phyloP scores from a whole-genome alignment of 1,140 invertebrate species.

The Pygmarrhopalites habei region DNA sequence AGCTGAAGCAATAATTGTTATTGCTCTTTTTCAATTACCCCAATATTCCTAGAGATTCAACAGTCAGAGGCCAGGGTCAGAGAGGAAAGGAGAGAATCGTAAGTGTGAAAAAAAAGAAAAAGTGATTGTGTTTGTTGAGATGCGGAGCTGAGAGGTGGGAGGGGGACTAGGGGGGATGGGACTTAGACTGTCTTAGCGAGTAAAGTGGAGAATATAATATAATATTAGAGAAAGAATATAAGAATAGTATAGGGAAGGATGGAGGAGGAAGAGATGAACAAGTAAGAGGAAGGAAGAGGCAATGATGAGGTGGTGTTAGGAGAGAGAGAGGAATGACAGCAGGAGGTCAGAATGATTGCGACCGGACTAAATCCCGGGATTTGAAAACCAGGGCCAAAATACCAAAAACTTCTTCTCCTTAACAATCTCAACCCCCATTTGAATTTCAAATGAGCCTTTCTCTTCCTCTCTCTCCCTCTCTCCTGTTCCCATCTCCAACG shows the following conservation, averaged over 20 bases:
- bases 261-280: conserved; percentile 7
- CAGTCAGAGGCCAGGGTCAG: too few relatives aligned
- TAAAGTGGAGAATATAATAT: not conserved
- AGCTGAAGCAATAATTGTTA: too few relatives aligned
- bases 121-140: not conserved
- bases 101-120: not conserved
- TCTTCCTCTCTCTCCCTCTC: too few relatives aligned
- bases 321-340: conserved; percentile 7
- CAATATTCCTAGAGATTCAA: too few relatives aligned
- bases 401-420: conserved; percentile 6
- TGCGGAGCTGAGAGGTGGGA: not conserved
- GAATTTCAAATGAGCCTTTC: conserved; percentile 24
- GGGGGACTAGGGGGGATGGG: too few relatives aligned
- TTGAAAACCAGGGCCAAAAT: not conserved
- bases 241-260: too few relatives aligned
- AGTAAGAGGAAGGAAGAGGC: conserved; percentile 8
- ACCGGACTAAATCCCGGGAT: conserved; percentile 9
- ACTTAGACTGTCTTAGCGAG: not conserved
- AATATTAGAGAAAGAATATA: not conserved
- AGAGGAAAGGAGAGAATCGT: too few relatives aligned
- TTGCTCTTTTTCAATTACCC: too few relatives aligned
- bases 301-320: conserved; percentile 10
- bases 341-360: conserved; percentile 25
- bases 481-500: too few relatives aligned
- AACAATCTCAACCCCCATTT: conserved; percentile 14